Evolutionary conservation across 1,140 invertebrate genomes (phyloP), one percentile per base, ranked within the genome.

Genomic region (Centruroides sculpturatus): DNA sequence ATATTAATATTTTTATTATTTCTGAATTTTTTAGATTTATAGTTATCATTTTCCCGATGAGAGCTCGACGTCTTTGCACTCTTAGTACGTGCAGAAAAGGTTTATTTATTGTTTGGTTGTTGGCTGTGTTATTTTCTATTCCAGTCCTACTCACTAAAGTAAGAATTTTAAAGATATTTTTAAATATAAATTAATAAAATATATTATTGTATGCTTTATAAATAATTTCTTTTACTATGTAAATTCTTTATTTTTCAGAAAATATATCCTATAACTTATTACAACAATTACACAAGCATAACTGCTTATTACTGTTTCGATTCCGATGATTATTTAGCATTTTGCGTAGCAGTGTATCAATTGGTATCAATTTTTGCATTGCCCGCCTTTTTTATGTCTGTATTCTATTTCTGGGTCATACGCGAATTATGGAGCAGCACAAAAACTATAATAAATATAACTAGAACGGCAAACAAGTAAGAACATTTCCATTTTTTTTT

Each of bases 21-120:
- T 41, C 41, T 41, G 8, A 41, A 41, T 41, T 41, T 41, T 66
- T 13, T 64, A 78, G 76, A 65, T 78, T 75, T 60, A 69, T 78
- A n/a, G 76, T 78, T n/a, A 78, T 78, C 23, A 74, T 77, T 46
- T 75, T 73, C 65, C 76, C 76, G 1, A 77, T 78, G 71, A 60
- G 69, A 41, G 76, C 76, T 11, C 69, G 76, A n/a, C 71, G 73
- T 3, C 63, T 75, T 47, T 78, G 76, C 61, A 77, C 75, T 0
- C 67, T 75, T 59, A 75, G 71, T 57, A 77, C 76, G 64, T 76
- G 75, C 66, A 63, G 74, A 7, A 66, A 69, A 60, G 71, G 73
- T 3, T 68, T 78, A 35, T n/a, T 72, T 12, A 55, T 71, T 11
- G 74, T 78, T 36, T 77, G 76, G 76, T 51, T 73, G 7, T 11